Percentiles rank a stretch among this genome's conserved stretches.
phyloP scores from a whole-genome alignment of 2,113 vertebrate species.

The Peromyscus leucopus region DNA sequence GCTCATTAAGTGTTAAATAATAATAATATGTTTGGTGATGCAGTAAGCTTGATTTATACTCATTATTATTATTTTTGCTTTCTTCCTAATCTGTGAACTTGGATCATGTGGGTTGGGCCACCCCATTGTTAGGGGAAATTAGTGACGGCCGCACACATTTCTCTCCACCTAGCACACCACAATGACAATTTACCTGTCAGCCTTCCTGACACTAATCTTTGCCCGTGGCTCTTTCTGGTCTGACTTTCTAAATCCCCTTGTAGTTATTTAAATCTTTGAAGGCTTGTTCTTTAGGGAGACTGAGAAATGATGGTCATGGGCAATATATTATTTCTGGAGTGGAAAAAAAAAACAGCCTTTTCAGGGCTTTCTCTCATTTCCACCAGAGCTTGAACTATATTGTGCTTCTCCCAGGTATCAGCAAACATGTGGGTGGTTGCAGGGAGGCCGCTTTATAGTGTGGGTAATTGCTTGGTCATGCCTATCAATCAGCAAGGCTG shows the following conservation, averaged over 20 bases:
- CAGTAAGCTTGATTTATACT: slow-evolving; percentile 67
- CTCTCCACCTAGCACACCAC: slow-evolving; percentile 69
- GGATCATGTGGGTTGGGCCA: slow-evolving; percentile 56
- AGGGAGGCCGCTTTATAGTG: slow-evolving; percentile 67
- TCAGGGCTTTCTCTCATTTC: slow-evolving; percentile 61
- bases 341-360: slow-evolving; percentile 63
- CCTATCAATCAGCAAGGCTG: slow-evolving; percentile 76
- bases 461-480: slow-evolving; percentile 76
- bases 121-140: slow-evolving; percentile 70
- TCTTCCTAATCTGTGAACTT: slow-evolving; percentile 63
- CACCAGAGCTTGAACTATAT: slow-evolving; percentile 57
- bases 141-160: slow-evolving; percentile 58
- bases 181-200: slow-evolving; percentile 82
- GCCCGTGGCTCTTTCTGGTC: slow-evolving; percentile 72
- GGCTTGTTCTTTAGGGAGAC: slow-evolving; percentile 68
- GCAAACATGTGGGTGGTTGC: slow-evolving; percentile 67
- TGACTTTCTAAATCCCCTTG: slow-evolving; percentile 80
- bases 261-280: slow-evolving; percentile 81
- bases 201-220: slow-evolving; percentile 79
- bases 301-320: slow-evolving; percentile 78
- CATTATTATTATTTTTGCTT: slow-evolving; percentile 70
- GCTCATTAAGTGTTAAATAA: slow-evolving; percentile 75
- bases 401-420: slow-evolving; percentile 72
- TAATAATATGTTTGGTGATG: slow-evolving; percentile 72
- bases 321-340: slow-evolving; percentile 77